A percentile compares a stretch with the other conserved stretches of the same genome.
These are phyloP conservation scores for Pseudorhombus dupliciocellatus DNA, from an alignment of 2,113 vertebrate genomes.

Conservation along the genomic window DNA sequence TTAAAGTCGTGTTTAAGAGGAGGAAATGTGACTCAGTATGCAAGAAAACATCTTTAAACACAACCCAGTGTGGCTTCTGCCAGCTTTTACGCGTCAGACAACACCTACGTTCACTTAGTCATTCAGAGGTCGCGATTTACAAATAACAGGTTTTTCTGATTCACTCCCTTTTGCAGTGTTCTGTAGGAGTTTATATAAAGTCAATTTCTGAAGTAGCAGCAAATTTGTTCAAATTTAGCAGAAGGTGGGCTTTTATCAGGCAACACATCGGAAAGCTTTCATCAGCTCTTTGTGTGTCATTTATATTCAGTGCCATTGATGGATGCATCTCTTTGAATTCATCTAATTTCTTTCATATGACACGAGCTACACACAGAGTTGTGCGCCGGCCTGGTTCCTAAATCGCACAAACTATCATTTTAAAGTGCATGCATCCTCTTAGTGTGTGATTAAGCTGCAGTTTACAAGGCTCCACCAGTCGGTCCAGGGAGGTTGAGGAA, in stretches of 20 bases:
- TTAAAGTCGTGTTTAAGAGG: neutral
- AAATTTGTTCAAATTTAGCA: neutral
- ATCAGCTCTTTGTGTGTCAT: constrained; percentile 11
- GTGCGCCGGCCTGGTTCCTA: neutral
- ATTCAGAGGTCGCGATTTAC: constrained; percentile 18
- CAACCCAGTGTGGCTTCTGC: neutral
- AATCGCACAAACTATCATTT: neutral
- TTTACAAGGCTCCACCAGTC: neutral
- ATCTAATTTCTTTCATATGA: constrained; percentile 1
- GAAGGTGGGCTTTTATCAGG: constrained; percentile 7
- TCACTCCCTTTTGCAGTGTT: neutral
- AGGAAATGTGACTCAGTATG: neutral
- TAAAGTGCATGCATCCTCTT: neutral
- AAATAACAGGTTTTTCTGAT: constrained; percentile 25
- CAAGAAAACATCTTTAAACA: constrained; percentile 8
- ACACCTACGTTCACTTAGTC: constrained; percentile 14
- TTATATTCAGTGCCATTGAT: neutral
- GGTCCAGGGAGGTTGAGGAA: neutral
- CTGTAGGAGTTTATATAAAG: constrained; percentile 6
- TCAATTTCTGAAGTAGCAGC: constrained; percentile 16
- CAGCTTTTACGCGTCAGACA: constrained; percentile 5
- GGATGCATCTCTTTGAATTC: constrained; percentile 8
- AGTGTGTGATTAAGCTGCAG: constrained; percentile 6
- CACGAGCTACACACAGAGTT: neutral
- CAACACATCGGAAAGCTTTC: constrained; percentile 10